Evolutionary conservation across 2,113 vertebrate species (phyloP).

Genomic region (Sander lucioperca): DNA sequence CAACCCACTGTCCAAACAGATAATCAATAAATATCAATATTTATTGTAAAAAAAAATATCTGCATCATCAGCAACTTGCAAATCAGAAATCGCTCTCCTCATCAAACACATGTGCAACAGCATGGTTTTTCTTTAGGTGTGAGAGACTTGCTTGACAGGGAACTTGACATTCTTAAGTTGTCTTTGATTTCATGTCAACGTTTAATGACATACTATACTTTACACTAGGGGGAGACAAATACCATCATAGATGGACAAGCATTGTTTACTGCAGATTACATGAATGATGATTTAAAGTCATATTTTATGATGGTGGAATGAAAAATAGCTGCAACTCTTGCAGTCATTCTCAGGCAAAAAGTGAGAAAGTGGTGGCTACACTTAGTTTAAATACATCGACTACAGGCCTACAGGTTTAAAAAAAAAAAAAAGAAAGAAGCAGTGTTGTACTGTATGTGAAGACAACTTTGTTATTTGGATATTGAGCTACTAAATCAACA

Average conservation of each 20-base stretch:
- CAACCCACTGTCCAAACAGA: slow-evolving; percentile 11
- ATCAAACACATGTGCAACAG: not conserved
- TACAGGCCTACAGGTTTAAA: not conserved
- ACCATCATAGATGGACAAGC: slow-evolving; percentile 53
- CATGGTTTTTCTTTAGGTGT: not conserved
- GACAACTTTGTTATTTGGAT: not conserved
- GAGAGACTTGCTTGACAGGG: not conserved
- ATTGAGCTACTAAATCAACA: not conserved
- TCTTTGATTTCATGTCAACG: slow-evolving; percentile 42
- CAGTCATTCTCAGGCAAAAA: not conserved
- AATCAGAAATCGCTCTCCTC: not conserved
- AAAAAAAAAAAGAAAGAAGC: not conserved
- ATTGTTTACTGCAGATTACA: slow-evolving; percentile 8
- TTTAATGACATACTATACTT: slow-evolving; percentile 54
- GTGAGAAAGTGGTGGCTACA: not conserved
- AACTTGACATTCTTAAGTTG: not conserved
- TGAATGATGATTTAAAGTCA: slow-evolving; percentile 48
- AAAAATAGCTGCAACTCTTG: slow-evolving; percentile 6
- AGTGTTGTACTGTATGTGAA: not conserved
- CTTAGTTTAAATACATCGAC: not conserved
- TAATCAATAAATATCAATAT: slow-evolving; percentile 18
- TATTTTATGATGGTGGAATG: slow-evolving; percentile 17
- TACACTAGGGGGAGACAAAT: slow-evolving; percentile 84
- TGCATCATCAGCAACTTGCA: not conserved
- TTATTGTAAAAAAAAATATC: not conserved